phyloP scores from a whole-genome alignment of 2,113 vertebrate species.

The Penelope pileata region DNA sequence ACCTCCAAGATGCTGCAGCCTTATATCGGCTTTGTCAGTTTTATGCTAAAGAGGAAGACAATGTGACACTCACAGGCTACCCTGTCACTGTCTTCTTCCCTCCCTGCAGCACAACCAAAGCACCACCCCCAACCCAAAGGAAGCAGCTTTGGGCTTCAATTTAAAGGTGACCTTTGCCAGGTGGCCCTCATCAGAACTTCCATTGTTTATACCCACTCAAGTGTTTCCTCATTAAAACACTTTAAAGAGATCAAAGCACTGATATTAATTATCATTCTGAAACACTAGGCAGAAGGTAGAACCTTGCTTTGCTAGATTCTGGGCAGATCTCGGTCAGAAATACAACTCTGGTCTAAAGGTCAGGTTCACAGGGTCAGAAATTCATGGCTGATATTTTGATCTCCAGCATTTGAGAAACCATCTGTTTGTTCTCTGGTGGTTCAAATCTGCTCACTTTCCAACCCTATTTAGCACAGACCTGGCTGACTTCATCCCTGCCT shows the following conservation, averaged over 20 bases:
- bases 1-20: neutral
- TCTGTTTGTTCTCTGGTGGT: neutral
- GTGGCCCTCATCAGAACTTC: neutral
- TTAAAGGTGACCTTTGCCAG: neutral
- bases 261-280: neutral
- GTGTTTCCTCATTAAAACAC: neutral
- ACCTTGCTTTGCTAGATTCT: neutral
- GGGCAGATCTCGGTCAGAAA: neutral
- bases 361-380: neutral
- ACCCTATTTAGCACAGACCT: neutral
- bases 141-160: neutral
- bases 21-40: neutral
- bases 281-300: neutral
- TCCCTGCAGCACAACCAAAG: accelerated
- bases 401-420: neutral
- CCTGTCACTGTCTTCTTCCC: too few relatives aligned
- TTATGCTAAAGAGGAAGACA: neutral
- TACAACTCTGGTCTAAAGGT: neutral
- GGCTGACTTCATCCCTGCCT: neutral
- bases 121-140: neutral
- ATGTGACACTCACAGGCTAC: neutral
- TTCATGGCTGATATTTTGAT: neutral
- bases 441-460: neutral
- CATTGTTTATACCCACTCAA: neutral
- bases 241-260: neutral